A percentile compares a stretch with the other conserved stretches of the same genome.
Conservation (phyloP, 2,113 vertebrate species). For the Leucopternis melanops region DNA sequence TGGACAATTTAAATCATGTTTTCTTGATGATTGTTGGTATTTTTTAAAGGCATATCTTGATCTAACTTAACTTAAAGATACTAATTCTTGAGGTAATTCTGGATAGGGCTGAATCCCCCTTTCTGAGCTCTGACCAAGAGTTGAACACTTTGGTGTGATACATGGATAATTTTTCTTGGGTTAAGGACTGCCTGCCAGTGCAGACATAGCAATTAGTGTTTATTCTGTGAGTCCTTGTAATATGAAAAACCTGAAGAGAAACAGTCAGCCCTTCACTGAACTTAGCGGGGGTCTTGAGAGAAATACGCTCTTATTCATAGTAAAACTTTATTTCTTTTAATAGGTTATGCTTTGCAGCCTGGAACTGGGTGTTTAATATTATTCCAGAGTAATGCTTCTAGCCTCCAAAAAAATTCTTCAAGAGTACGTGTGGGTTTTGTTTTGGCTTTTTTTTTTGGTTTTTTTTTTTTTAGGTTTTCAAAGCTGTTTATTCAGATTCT, state of each 20-base stretch:
- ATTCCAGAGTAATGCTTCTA: neutral
- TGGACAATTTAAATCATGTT: neutral
- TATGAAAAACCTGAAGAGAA: neutral
- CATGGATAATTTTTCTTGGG: neutral
- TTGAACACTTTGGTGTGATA: neutral
- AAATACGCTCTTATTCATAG: neutral
- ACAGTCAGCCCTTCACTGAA: neutral
- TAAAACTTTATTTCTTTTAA: neutral
- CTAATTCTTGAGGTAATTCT: neutral
- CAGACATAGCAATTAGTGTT: neutral
- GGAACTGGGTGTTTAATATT: neutral
- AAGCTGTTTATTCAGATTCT: neutral
- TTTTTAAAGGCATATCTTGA: neutral
- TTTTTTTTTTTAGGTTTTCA: neutral
- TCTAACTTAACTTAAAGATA: neutral
- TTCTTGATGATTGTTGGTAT: neutral
- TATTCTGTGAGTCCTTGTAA: neutral
- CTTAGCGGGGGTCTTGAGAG: neutral
- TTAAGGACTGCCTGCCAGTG: neutral
- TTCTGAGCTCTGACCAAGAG: neutral
- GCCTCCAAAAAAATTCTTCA: neutral
- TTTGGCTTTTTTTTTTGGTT: neutral
- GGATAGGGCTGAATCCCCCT: neutral
- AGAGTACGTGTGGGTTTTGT: neutral
- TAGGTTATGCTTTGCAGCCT: neutral